Conservation (phyloP, 2,888 invertebrate genomes). For the Drosophila fungiperda region DNA sequence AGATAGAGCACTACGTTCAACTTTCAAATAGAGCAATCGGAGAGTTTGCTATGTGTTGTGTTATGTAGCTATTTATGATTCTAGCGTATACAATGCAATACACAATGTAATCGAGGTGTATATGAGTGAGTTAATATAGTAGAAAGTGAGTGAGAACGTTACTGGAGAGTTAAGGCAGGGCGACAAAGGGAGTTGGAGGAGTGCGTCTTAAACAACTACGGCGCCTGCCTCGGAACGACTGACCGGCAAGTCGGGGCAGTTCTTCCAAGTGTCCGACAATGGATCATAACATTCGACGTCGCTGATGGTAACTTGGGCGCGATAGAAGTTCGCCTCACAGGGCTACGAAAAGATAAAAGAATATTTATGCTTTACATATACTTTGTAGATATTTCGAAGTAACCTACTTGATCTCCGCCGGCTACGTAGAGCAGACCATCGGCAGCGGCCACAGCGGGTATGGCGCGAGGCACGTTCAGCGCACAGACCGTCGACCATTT, state of each 20-base stretch:
- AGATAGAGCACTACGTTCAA: constrained; percentile 55
- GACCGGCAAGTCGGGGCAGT: constrained; percentile 92
- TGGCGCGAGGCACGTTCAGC: constrained; percentile 91
- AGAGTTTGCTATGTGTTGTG: constrained; percentile 26
- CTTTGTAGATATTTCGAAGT: neutral
- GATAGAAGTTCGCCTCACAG: constrained; percentile 92
- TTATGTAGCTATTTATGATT: constrained; percentile 26
- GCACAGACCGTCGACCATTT: constrained; percentile 92
- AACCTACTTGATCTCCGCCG: constrained; percentile 90
- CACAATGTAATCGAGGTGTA: constrained; percentile 23
- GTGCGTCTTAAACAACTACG: constrained; percentile 88
- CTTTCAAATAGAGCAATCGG: constrained; percentile 39
- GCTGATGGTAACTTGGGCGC: constrained; percentile 93
- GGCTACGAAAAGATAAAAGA: constrained; percentile 83
- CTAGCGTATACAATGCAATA: constrained; percentile 60
- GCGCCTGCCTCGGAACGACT: constrained; percentile 95
- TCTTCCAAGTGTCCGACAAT: constrained; percentile 90
- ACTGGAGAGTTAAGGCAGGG: constrained; percentile 30
- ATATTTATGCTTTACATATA: neutral
- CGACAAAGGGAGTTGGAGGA: neutral
- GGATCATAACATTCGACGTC: constrained; percentile 95
- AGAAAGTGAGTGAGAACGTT: constrained; percentile 44
- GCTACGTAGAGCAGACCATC: constrained; percentile 93
- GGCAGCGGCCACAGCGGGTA: constrained; percentile 93
- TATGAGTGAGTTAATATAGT: constrained; percentile 29